Conservation (phyloP, 53 echinoderm and acorn worm genomes). For the Patiria pectinifera region DNA sequence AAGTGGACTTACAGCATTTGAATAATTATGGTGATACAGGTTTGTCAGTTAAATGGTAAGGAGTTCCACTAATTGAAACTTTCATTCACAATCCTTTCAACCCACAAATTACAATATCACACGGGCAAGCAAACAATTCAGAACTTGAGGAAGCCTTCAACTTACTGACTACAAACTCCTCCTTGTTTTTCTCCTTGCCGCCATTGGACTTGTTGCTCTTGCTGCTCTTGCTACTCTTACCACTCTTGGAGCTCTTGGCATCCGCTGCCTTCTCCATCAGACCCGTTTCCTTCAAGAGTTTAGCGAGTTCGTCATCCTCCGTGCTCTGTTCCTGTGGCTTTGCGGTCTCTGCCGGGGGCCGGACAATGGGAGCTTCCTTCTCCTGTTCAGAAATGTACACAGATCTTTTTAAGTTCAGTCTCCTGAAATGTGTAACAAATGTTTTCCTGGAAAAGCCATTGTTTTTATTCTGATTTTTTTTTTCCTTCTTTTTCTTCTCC, state of each 20-base stretch:
- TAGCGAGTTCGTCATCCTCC: slow-evolving; percentile 71
- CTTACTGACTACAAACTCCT: slow-evolving; percentile 92
- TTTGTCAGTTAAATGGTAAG: too few species aligned
- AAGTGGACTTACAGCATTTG: too few species aligned
- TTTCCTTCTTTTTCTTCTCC: too few species aligned
- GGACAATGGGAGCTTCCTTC: slow-evolving; percentile 52
- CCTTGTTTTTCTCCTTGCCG: slow-evolving; percentile 69
- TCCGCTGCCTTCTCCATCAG: slow-evolving; percentile 58
- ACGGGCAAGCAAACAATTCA: background rate
- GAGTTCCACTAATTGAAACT: too few species aligned
- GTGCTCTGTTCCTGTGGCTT: slow-evolving; percentile 49
- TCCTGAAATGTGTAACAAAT: background rate
- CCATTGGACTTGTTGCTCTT: slow-evolving; percentile 66
- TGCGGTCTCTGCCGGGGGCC: slow-evolving; percentile 16
- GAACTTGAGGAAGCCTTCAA: background rate
- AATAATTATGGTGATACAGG: too few species aligned
- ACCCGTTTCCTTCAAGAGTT: slow-evolving; percentile 76
- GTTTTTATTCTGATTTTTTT: too few species aligned
- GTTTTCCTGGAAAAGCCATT: background rate
- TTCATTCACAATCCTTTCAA: too few species aligned
- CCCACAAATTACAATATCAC: too few species aligned
- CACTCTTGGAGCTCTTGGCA: slow-evolving; percentile 74
- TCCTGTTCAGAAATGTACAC: slow-evolving; percentile 6
- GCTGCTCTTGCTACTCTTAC: slow-evolving; percentile 76
- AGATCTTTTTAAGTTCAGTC: background rate